Base-by-base conservation (phyloP, 2,797 vertebrate species). In the Acropternis orthonyx region DNA sequence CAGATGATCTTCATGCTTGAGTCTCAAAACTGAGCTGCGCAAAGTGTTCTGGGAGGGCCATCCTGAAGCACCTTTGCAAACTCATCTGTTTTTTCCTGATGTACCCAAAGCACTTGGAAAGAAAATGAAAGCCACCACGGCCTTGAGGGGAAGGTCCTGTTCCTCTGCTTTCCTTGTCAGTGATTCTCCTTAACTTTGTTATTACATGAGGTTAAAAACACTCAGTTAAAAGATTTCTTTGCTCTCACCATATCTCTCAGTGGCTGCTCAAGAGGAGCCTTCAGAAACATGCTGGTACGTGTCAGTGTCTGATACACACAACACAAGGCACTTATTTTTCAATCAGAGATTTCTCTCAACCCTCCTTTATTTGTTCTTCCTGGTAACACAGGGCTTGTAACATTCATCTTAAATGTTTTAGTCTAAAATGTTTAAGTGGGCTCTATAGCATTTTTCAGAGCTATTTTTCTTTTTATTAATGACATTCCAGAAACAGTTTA, bases 401-500 rank as follows among this genome's bases (percentile, higher is more conserved):
- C 21, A 67, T 62, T 61, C 12, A 58, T 65, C 75, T 48, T 19
- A 26, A 69, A 23, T 43, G 28, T 51, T 63, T 89, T 44, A 83
- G 67, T 18, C 39, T 62, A 15, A 72, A 62, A 69, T 86, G 44
- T 84, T 63, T 78, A 41, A 76, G 21, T 61, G 56, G 24, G 22
- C 37, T 85, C 37, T 32, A 9, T 7, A 76, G 56, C 44, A 10
- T 58, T 88, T 90, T 84, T 46, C 49, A 82, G 34, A 73, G 76
- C 27, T 51, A 39, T 90, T 79, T 92, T 85, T 52, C 27, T 18
- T 94, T 92, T 94, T 95, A 67, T 73, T 91, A 85, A 88, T 95
- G 95, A 85, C 73, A 56, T 94, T 93, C 77, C 83, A 61, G 89
- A 67, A 84, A 11, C 44, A 75, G 74, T 89, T 95, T 96, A 71